Evolutionary conservation across 2,797 vertebrate species (phyloP).

Genomic region (Takifugu ocellatus): DNA sequence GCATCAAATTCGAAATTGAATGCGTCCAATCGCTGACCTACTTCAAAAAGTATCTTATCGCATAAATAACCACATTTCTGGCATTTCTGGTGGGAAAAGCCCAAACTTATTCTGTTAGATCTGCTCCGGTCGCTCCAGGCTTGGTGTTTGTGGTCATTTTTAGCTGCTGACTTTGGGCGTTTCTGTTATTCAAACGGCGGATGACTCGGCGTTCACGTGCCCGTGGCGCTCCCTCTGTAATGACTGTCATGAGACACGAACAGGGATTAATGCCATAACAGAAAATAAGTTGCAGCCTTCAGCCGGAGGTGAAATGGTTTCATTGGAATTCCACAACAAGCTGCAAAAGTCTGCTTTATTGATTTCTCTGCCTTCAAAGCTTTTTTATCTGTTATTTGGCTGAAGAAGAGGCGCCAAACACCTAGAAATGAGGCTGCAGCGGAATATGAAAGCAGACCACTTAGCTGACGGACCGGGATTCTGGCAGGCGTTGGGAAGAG

Average conservation of each 20-base stretch:
- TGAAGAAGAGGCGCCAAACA: not conserved
- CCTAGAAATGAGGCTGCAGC: conserved; percentile 1
- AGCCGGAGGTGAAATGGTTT: conserved; percentile 23
- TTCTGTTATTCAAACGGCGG: not conserved
- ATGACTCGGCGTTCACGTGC: conserved; percentile 12
- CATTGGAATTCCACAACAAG: conserved; percentile 23
- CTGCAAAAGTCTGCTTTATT: conserved; percentile 8
- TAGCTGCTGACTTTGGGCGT: not conserved
- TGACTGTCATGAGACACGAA: conserved; percentile 20
- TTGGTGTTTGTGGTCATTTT: not conserved
- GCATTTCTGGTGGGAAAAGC: conserved; percentile 14
- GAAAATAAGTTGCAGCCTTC: conserved; percentile 32
- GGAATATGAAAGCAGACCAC: conserved; percentile 16
- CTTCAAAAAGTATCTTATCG: conserved; percentile 40
- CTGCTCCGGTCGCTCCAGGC: conserved; percentile 4
- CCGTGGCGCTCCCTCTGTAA: conserved; percentile 16
- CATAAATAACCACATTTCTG: conserved; percentile 42
- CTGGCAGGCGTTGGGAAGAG: conserved; percentile 51
- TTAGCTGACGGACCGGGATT: conserved; percentile 40
- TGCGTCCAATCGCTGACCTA: conserved; percentile 49
- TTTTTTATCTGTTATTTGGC: not conserved
- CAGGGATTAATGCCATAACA: conserved; percentile 14
- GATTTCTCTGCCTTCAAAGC: not conserved
- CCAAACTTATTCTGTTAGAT: no score
- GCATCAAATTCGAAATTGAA: conserved; percentile 40